A percentile compares a stretch with the other conserved stretches of the same genome.
These are phyloP conservation scores for Sandelia bainsii DNA, from an alignment of 2,797 vertebrate genomes.

Conservation along the genomic window DNA sequence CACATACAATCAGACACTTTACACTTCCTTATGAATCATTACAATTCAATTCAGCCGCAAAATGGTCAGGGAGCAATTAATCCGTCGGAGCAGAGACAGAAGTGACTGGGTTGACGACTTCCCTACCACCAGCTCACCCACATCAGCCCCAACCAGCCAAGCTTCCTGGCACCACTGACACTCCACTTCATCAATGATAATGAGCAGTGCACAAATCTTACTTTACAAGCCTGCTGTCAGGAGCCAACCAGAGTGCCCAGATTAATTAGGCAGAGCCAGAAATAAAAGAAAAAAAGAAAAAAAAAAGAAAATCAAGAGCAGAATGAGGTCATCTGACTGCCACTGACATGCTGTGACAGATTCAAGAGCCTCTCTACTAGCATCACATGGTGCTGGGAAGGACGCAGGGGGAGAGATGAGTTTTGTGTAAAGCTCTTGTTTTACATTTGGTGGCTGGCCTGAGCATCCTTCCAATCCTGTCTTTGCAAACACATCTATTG, in stretches of 20 bases:
- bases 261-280: constrained; percentile 82
- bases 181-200: constrained; percentile 84
- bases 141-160: constrained; percentile 71
- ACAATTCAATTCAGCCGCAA: constrained; percentile 77
- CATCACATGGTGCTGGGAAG: constrained; percentile 27
- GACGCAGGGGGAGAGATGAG: constrained; percentile 19
- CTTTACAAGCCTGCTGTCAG: constrained; percentile 83
- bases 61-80: constrained; percentile 80
- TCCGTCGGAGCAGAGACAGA: constrained; percentile 68
- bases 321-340: constrained; percentile 73
- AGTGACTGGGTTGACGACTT: constrained; percentile 76
- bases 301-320: constrained; percentile 31
- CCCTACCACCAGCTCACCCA: constrained; percentile 74
- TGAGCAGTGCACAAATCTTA: constrained; percentile 82
- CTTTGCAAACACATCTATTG: constrained; percentile 35
- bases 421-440: constrained; percentile 55
- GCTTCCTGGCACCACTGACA: constrained; percentile 76
- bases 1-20: constrained; percentile 70
- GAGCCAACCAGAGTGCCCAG: constrained; percentile 75
- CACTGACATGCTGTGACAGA: constrained; percentile 58
- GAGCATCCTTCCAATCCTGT: constrained; percentile 22
- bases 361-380: constrained; percentile 49
- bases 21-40: constrained; percentile 79
- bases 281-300: constrained; percentile 62
- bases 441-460: constrained; percentile 49